Base-by-base conservation (phyloP, 2,113 vertebrate genomes). In the Mola mola region DNA sequence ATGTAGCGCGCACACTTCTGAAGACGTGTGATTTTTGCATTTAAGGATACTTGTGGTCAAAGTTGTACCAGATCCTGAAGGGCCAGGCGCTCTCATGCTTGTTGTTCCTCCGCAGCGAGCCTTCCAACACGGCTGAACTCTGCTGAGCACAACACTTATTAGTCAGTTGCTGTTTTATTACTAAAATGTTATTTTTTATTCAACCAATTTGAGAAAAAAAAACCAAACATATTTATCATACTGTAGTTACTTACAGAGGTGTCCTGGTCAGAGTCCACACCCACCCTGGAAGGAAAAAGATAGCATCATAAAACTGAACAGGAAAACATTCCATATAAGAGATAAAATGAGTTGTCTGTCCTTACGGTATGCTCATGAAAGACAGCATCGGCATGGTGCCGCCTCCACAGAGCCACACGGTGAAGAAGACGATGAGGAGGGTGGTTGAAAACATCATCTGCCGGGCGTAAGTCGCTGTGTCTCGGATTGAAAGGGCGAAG, bases 381-480 rank as follows among this genome's bases (percentile, higher is more conserved):
- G 95, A 95, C 25, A 99, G 91, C 95, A 99, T 95, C 44, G 95
- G 92, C 0, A 89, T 98, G 65, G 97, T 99, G 57, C 96, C 96
- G 0, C 96, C 97, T 0, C 97, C 96, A 2, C 97, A 98, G 10
- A 99, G 90, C 96, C 95, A 99, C 6, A 99, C 97, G 0, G 97
- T 98, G 75, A 96, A 96, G 87, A 99, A 98, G 77, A 99, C 97
- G 0, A 99, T 97, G 47, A 98, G 92, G 15, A 98, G 94, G 0
- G 95, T 98, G 1, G 96, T 98, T 53, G 95, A 95, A 83, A 99
- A 99, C 95, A 98, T 98, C 96, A 98, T 96, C 79, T 95, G 95
- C 19, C 95, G 92, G 0, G 96, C 95, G 0, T 98, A 98, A 0
- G 95, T 98, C 17, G 96, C 94, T 0, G 97, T 98, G 82, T 99